phyloP scores from a whole-genome alignment of 2,888 invertebrate genomes.

The Ferdinandea cuprea region DNA sequence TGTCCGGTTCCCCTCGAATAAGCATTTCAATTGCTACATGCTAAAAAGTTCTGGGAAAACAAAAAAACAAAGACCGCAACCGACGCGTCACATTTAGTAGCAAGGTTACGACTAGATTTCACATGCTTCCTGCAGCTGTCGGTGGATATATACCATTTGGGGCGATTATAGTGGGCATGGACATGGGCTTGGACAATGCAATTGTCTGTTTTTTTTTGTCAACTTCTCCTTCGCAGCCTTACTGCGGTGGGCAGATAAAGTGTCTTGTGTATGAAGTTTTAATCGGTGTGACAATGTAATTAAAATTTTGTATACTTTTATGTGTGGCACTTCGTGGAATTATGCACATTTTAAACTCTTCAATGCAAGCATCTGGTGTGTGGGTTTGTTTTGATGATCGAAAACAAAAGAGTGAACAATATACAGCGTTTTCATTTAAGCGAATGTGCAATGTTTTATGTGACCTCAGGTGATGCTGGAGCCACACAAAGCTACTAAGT shows the following conservation, averaged over 20 bases:
- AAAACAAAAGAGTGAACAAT: background rate
- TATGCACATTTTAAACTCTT: background rate
- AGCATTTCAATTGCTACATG: conserved; percentile 30
- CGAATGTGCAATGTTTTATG: no score
- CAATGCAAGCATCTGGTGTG: background rate
- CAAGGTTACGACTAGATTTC: conserved; percentile 48
- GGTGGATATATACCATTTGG: conserved; percentile 24
- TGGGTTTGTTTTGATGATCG: background rate
- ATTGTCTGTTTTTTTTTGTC: conserved; percentile 9
- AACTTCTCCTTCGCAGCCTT: conserved; percentile 17
- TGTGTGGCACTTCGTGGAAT: conserved; percentile 41
- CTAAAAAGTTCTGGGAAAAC: conserved; percentile 39
- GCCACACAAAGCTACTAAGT: no score
- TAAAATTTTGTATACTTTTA: conserved; percentile 60
- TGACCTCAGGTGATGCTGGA: no score
- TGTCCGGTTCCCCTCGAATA: conserved; percentile 43
- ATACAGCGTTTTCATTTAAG: no score
- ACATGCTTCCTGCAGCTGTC: conserved; percentile 45
- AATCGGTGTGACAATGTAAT: conserved; percentile 67
- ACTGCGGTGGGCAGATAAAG: conserved; percentile 33
- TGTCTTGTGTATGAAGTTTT: background rate
- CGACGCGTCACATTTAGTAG: conserved; percentile 8
- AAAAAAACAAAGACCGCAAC: conserved; percentile 55
- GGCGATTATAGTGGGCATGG: conserved; percentile 35
- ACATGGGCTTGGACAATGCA: background rate